phyloP scores from a whole-genome alignment of 2,113 vertebrate genomes.

The Pardalotus punctatus region DNA sequence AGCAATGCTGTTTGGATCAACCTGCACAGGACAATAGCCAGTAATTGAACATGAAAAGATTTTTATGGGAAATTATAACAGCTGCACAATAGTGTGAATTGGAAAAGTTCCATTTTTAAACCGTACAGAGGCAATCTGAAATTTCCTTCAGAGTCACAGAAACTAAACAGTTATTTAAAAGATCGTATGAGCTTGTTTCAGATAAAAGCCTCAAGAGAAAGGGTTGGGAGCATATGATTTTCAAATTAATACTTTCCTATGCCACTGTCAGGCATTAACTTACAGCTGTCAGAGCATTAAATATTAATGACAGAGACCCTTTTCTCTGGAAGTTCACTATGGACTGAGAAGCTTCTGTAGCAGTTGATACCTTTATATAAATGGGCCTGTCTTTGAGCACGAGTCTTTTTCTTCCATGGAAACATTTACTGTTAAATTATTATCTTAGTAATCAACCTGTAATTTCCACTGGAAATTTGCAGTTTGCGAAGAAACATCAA shows the following conservation, averaged over 20 bases:
- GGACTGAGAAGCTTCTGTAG: neutral
- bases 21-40: constrained; percentile 65
- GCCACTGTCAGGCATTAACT: neutral
- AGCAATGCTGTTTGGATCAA: constrained; percentile 94
- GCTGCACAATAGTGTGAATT: neutral
- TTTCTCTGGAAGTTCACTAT: neutral
- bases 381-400: neutral
- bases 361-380: neutral
- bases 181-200: neutral
- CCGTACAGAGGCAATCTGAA: neutral
- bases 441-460: neutral
- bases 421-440: neutral
- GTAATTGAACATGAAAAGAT: neutral
- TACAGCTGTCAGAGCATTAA: neutral
- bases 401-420: neutral
- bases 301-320: neutral
- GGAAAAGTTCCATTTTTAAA: neutral
- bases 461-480: neutral
- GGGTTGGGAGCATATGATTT: neutral
- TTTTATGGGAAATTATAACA: neutral
- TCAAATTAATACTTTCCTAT: neutral
- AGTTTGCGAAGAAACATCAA: neutral
- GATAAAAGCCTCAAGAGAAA: neutral
- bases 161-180: neutral
- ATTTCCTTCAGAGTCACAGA: neutral